These are phyloP conservation scores for Molorchus minor DNA, from an alignment of 2,888 invertebrate genomes.

Conservation along the genomic window DNA sequence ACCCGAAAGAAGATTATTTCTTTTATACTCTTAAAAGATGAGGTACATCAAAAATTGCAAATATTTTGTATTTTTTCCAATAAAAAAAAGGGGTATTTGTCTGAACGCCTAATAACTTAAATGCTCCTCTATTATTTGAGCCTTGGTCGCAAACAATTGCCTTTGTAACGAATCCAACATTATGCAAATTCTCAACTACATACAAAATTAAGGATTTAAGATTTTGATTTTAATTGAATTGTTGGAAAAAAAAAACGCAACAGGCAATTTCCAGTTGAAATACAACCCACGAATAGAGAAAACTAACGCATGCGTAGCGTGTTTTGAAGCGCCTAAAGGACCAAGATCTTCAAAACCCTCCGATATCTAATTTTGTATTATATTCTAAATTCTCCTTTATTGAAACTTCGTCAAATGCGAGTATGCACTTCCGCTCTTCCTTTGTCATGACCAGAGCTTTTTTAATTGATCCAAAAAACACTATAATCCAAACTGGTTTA, in stretches of 20 bases:
- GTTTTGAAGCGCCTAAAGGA: slow-evolving; percentile 5
- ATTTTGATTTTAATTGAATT: not conserved
- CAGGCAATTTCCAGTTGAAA: slow-evolving; percentile 32
- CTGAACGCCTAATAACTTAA: slow-evolving; percentile 1
- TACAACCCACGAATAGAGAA: slow-evolving; percentile 27
- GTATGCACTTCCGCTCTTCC: slow-evolving; percentile 10
- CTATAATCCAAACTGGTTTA: slow-evolving; percentile 3
- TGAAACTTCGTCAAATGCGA: slow-evolving; percentile 16
- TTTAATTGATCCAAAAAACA: not conserved
- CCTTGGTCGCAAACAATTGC: slow-evolving; percentile 20
- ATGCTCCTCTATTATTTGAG: slow-evolving; percentile 5
- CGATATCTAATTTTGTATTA: slow-evolving; percentile 9
- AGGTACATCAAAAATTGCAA: slow-evolving; percentile 1
- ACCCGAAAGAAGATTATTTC: slow-evolving; percentile 5
- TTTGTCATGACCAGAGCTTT: too few relatives aligned
- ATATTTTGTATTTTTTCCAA: not conserved
- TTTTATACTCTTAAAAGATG: slow-evolving; percentile 9
- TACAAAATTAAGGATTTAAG: not conserved
- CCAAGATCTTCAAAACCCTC: slow-evolving; percentile 33
- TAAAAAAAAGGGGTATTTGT: slow-evolving; percentile 6
- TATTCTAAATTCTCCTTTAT: slow-evolving; percentile 26
- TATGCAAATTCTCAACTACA: not conserved
- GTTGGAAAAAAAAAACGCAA: slow-evolving; percentile 37
- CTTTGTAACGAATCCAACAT: slow-evolving; percentile 3
- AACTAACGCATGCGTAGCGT: slow-evolving; percentile 23